phyloP scores from a whole-genome alignment of 2,113 vertebrate species.

The Rhinoptilus africanus region DNA sequence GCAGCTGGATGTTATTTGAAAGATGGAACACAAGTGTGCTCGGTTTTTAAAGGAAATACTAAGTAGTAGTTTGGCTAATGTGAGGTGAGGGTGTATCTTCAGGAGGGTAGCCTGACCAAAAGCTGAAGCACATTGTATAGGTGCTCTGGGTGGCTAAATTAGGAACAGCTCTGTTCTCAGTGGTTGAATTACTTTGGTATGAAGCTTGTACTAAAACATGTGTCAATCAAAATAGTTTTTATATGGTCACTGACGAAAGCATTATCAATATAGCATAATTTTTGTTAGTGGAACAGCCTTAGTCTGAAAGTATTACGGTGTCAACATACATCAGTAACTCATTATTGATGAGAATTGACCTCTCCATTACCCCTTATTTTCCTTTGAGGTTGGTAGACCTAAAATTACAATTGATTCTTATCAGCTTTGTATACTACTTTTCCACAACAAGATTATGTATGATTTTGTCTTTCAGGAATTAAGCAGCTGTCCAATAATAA shows the following conservation, averaged over 20 bases:
- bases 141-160: background rate
- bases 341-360: background rate
- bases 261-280: background rate
- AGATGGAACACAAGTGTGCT: background rate
- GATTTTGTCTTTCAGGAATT: background rate
- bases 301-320: background rate
- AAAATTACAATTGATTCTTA: background rate
- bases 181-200: background rate
- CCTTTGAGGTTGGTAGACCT: background rate
- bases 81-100: background rate
- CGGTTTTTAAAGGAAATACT: background rate
- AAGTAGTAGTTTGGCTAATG: background rate
- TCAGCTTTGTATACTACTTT: background rate
- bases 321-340: background rate
- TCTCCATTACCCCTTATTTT: background rate
- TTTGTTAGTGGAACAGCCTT: background rate
- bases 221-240: background rate
- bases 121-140: background rate
- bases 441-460: background rate
- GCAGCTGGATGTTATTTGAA: background rate
- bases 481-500: background rate
- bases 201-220: background rate
- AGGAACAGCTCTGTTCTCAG: background rate
- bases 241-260: background rate
- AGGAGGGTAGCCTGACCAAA: background rate